phyloP scores from a whole-genome alignment of 2,797 vertebrate species.

The Peromyscus eremicus region DNA sequence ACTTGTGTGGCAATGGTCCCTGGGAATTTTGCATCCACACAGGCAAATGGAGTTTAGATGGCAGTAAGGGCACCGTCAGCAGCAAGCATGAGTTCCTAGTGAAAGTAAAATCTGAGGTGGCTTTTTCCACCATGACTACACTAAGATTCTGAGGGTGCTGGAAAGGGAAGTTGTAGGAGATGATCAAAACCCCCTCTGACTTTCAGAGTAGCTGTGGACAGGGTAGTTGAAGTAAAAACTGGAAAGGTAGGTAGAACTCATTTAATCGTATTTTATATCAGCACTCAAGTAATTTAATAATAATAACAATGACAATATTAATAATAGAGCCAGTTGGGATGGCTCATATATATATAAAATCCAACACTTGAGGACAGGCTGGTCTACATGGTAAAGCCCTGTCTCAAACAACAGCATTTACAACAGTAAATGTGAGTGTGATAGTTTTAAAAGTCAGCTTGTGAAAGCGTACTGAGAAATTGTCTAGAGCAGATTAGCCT shows the following conservation, averaged over 20 bases:
- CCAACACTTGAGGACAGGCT: not conserved
- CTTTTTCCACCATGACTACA: not conserved
- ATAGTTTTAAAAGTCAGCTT: not conserved
- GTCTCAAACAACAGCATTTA: not conserved
- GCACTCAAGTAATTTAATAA: not conserved
- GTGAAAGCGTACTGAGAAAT: not conserved
- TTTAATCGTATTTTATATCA: not conserved
- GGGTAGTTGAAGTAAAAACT: not conserved
- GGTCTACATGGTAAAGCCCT: not conserved
- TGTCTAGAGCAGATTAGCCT: not conserved
- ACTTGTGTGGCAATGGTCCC: not conserved
- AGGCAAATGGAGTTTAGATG: not conserved
- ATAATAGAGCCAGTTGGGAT: not conserved
- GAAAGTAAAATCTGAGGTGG: no score
- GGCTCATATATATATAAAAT: not conserved
- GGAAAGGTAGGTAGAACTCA: not conserved
- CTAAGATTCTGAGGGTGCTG: not conserved
- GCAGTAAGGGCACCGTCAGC: no score
- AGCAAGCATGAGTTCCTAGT: not conserved
- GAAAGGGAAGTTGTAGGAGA: not conserved
- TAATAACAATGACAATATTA: not conserved
- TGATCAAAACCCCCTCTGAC: not conserved
- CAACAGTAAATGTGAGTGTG: not conserved
- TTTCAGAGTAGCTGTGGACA: not conserved
- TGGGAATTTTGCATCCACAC: accelerated